These are phyloP conservation scores for Eretmocerus hayati DNA, from an alignment of 2,888 invertebrate genomes.

Conservation along the genomic window DNA sequence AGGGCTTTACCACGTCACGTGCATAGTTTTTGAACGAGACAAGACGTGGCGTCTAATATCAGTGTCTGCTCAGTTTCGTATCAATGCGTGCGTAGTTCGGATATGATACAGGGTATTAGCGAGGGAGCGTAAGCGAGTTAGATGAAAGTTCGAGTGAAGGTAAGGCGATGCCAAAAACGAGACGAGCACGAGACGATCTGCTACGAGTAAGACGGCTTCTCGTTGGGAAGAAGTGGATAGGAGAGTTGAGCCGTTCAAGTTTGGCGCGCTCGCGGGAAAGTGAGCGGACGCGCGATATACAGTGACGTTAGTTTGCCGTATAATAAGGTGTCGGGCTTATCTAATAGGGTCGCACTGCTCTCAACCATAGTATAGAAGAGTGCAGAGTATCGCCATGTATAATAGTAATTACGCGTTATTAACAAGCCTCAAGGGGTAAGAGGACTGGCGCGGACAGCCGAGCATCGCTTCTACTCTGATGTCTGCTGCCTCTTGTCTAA, in stretches of 20 bases:
- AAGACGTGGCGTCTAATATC: no score
- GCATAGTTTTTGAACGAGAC: no score
- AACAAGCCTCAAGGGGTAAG: slow-evolving; percentile 41
- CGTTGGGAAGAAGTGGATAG: no score
- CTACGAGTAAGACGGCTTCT: no score
- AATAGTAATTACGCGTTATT: slow-evolving; percentile 49
- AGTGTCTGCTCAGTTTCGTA: no score
- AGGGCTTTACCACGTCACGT: no score
- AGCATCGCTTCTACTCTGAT: slow-evolving; percentile 26
- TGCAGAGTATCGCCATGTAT: slow-evolving; percentile 47
- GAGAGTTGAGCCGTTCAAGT: slow-evolving; percentile 24
- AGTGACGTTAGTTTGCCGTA: slow-evolving; percentile 35
- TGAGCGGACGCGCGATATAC: background rate
- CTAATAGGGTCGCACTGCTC: slow-evolving; percentile 42
- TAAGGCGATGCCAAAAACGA: slow-evolving; percentile 16
- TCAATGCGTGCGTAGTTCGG: no score
- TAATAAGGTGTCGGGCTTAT: slow-evolving; percentile 49
- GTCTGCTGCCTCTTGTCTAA: slow-evolving; percentile 48
- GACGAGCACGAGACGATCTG: slow-evolving; percentile 6
- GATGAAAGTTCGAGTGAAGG: slow-evolving; percentile 45
- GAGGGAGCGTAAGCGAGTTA: slow-evolving; percentile 31
- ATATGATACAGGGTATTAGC: no score
- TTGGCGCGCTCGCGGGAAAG: slow-evolving; percentile 20
- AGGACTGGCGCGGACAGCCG: slow-evolving; percentile 28
- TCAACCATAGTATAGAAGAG: slow-evolving; percentile 5